Evolutionary conservation across 2,113 vertebrate species (phyloP), one percentile per base, ranked within the genome.

Genomic region (Cryptomyrus ogoouensis): DNA sequence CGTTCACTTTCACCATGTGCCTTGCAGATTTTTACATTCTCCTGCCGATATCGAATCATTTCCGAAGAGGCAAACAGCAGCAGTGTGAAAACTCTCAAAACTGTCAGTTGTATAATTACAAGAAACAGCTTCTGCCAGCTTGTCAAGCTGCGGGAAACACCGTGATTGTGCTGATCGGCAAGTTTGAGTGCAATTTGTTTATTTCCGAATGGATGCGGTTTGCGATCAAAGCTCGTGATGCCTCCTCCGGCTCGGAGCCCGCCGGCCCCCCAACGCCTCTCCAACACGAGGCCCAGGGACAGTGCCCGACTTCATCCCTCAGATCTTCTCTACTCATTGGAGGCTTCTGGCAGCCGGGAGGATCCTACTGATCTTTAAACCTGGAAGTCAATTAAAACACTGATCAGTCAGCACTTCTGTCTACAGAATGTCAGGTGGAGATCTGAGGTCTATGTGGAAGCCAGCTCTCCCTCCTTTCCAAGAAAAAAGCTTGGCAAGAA

Each of bases 311-410:
- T 88, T 70, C 50, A 39, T 52, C 56, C 58, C 62, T 88, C 77
- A 91, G 87, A 92, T 92, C 88, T 90, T 83, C 88, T 88, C 66
- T 19, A 89, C 44, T 58, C 62, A 24, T 44, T 19, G 39, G n/a
- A 88, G 83, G 47, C 46, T 90, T 87, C 87, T 91, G 91, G 90
- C 88, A 90, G 89, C 50, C 87, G 10, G 35, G 58, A 87, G 62
- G 66, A 62, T 87, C 83, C 88, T 53, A 87, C 90, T 88, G 56
- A 52, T 90, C 90, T 62, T 88, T 90, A 88, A 86, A 91, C 66
- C 91, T 90, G 91, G 52, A 90, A 90, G 91, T 90, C 89, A 90
- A 89, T 89, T 88, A 89, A 88, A 89, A 89, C 83, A 84, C 39
- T 27, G 84, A 62, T 74, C 39, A 85, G 87, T 91, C 90, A 93